Percentiles rank a stretch among this genome's conserved stretches.
These are phyloP conservation scores for Felis chaus DNA, from an alignment of 2,113 vertebrate species.

Conservation along the genomic window DNA sequence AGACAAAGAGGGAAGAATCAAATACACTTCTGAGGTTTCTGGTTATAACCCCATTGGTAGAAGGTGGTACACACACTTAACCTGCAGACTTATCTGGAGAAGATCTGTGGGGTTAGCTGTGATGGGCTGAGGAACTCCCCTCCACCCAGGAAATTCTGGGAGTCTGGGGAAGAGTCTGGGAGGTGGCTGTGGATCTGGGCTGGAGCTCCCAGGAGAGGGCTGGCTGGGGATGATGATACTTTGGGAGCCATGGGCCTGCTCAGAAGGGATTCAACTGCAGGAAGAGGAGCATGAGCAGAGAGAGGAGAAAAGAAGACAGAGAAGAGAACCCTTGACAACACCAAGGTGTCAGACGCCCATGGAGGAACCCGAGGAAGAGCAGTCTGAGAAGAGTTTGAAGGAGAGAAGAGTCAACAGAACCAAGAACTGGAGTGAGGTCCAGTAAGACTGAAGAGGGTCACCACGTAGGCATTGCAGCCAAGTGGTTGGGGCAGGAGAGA, in stretches of 20 bases:
- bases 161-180: neutral
- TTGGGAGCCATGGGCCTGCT: neutral
- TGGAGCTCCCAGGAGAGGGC: neutral
- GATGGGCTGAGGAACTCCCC: neutral
- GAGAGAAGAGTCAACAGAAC: neutral
- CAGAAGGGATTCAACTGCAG: neutral
- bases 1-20: neutral
- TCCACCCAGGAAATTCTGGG: neutral
- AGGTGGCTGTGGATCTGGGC: neutral
- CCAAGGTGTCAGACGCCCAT: neutral
- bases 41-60: neutral
- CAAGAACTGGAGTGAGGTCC: neutral
- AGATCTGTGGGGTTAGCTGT: rapidly evolving
- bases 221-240: rapidly evolving
- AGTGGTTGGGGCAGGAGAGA: neutral
- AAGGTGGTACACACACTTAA: neutral
- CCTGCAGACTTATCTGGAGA: neutral
- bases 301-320: neutral
- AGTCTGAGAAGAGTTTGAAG: neutral
- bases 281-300: neutral
- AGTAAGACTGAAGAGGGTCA: rapidly evolving
- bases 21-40: neutral
- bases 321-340: neutral
- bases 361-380: neutral
- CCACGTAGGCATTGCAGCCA: neutral